Conservation (phyloP, 2,113 vertebrate species). For the Oplegnathus fasciatus region DNA sequence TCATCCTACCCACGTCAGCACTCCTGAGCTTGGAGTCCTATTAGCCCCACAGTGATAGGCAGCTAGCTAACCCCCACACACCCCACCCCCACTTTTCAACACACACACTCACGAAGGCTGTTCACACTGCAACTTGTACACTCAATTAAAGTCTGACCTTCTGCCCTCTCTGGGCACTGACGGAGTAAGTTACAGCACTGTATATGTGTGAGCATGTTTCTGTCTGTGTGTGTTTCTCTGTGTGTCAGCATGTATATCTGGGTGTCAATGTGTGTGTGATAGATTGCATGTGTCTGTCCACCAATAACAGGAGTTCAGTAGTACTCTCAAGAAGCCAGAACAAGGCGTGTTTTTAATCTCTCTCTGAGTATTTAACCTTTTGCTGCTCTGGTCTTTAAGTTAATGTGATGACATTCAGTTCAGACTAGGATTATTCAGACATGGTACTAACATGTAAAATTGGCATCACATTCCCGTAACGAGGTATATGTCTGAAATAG, state of each 20-base stretch:
- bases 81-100: slow-evolving; percentile 24
- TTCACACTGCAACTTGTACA: slow-evolving; percentile 64
- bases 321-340: not conserved
- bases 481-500: not conserved
- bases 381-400: not conserved
- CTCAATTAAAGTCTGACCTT: slow-evolving; percentile 85
- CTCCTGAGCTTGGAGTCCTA: slow-evolving; percentile 71
- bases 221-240: not conserved
- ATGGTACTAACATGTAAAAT: not conserved
- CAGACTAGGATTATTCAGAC: not conserved
- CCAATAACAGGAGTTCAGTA: not conserved
- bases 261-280: not conserved
- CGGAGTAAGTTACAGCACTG: slow-evolving; percentile 38
- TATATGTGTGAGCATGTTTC: slow-evolving; percentile 2
- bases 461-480: not conserved
- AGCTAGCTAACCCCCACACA: not conserved
- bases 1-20: slow-evolving; percentile 74
- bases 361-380: not conserved
- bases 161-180: slow-evolving; percentile 51
- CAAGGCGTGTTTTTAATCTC: not conserved
- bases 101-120: slow-evolving; percentile 59
- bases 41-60: slow-evolving; percentile 76
- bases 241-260: not conserved
- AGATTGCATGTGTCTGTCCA: not conserved
- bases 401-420: not conserved